Conservation (phyloP, 1,140 invertebrate genomes). For the Andricus grossulariae region DNA sequence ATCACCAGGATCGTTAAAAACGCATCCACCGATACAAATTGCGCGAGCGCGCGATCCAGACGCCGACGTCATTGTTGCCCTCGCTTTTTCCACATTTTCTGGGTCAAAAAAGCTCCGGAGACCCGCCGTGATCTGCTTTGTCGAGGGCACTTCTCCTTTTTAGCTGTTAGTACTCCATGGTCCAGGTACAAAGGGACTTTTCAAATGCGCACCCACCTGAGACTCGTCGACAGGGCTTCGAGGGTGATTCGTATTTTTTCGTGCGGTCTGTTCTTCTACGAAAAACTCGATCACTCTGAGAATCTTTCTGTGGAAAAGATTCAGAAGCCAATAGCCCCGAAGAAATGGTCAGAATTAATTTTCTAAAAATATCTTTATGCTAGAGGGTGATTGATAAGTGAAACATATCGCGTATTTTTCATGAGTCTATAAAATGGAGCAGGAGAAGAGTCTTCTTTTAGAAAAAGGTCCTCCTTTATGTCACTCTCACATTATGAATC, state of each 20-base stretch:
- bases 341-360: not conserved
- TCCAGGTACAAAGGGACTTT: not conserved
- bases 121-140: not conserved
- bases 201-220: constrained; percentile 7
- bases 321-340: not conserved
- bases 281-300: not conserved
- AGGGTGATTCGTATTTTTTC: constrained; percentile 16
- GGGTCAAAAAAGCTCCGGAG: constrained; percentile 31
- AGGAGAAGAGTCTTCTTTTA: not conserved
- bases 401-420: constrained; percentile 1
- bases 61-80: constrained; percentile 6
- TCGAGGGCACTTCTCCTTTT: not conserved
- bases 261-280: constrained; percentile 14
- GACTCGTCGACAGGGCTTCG: no score
- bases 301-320: constrained; percentile 5
- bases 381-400: not conserved
- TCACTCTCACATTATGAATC: not conserved
- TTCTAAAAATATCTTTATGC: not conserved
- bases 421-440: not conserved
- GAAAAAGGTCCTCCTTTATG: not conserved
- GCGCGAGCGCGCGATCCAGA: constrained; percentile 51
- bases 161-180: not conserved
- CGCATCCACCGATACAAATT: constrained; percentile 72
- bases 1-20: constrained; percentile 76
- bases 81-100: constrained; percentile 37